Percentiles rank a stretch among this genome's conserved stretches.
Conservation (phyloP, 2,113 vertebrate species). For the Chaetura pelagica region DNA sequence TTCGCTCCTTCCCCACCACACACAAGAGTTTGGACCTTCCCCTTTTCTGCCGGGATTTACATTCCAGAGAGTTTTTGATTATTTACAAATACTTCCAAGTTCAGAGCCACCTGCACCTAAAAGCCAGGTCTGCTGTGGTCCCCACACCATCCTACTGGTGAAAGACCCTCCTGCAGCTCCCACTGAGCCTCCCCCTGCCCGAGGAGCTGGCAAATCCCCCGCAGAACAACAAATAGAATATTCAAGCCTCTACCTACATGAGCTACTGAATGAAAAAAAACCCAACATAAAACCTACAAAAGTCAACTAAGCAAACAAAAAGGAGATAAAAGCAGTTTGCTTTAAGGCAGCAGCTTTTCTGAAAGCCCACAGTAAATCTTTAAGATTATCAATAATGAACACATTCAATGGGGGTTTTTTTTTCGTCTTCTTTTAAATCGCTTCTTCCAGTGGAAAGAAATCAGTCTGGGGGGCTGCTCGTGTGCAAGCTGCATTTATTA, state of each 20-base stretch:
- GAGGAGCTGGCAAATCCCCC: neutral
- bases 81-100: too few relatives aligned
- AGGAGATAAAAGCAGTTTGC: constrained; percentile 62
- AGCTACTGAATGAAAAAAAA: neutral
- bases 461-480: constrained; percentile 54
- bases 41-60: too few relatives aligned
- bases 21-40: too few relatives aligned
- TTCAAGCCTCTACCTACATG: neutral
- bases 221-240: neutral
- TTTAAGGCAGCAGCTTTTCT: constrained; percentile 64
- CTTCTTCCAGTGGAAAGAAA: constrained; percentile 44
- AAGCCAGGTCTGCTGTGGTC: neutral
- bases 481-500: constrained; percentile 58
- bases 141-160: accelerated
- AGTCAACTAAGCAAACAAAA: constrained; percentile 68
- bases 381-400: constrained; percentile 70
- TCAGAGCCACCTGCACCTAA: neutral
- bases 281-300: constrained; percentile 48
- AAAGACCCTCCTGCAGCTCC: neutral
- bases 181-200: neutral
- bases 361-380: constrained; percentile 62
- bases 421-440: constrained; percentile 45
- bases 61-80: too few relatives aligned
- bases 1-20: too few relatives aligned
- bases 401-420: constrained; percentile 51